Percentiles rank a stretch among this genome's conserved stretches.
Conservation (phyloP, 2,888 invertebrate species). For the Pteria penguin region DNA sequence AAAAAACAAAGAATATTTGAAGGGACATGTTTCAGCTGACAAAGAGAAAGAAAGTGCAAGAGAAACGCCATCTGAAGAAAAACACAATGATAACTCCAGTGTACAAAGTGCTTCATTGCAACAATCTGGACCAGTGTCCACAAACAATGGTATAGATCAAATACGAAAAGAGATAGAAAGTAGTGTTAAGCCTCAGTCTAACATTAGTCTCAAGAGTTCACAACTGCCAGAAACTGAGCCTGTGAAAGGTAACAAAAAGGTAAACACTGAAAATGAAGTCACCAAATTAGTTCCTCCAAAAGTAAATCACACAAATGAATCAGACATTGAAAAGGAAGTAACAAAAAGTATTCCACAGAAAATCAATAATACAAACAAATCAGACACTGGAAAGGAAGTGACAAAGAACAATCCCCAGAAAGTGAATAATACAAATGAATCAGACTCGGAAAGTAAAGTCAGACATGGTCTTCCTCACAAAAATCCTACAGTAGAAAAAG, state of each 20-base stretch:
- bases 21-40: conserved; percentile 45
- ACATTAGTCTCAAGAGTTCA: background rate
- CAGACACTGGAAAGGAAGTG: background rate
- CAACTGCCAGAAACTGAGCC: no score
- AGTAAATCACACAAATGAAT: background rate
- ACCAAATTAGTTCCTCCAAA: no score
- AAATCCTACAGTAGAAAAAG: background rate
- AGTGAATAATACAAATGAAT: background rate
- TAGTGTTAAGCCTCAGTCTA: conserved; percentile 45
- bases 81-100: background rate
- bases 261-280: no score
- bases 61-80: background rate
- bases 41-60: background rate
- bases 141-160: conserved; percentile 26
- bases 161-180: conserved; percentile 55
- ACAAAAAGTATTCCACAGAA: no score
- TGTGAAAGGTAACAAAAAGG: background rate
- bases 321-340: conserved; percentile 11
- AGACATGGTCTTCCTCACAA: no score
- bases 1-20: conserved; percentile 59
- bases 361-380: no score
- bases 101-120: background rate
- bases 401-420: background rate
- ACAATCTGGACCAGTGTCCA: background rate
- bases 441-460: background rate